Percentiles rank a stretch among this genome's conserved stretches.
Evolutionary conservation across 2,888 invertebrate species (phyloP).

Genomic region (Criorhina ranunculi): DNA sequence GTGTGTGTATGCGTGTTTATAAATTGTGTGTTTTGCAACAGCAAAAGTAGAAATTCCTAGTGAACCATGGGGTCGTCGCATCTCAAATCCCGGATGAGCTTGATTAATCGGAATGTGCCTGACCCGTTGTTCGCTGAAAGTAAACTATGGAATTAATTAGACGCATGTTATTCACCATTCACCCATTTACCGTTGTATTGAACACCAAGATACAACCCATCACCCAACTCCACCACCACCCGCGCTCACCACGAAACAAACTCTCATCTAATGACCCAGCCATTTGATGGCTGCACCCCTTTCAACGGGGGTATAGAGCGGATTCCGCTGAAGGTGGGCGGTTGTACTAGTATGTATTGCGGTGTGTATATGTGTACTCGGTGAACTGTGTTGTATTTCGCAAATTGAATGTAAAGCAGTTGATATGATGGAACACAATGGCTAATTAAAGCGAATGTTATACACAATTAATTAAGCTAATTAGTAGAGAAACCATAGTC

Average conservation of each 20-base stretch:
- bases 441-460: slow-evolving; percentile 80
- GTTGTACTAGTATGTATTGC: slow-evolving; percentile 3
- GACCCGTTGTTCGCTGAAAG: slow-evolving; percentile 74
- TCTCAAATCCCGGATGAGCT: slow-evolving; percentile 75
- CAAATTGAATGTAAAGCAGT: slow-evolving; percentile 79
- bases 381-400: slow-evolving; percentile 76
- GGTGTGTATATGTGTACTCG: slow-evolving; percentile 18
- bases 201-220: slow-evolving; percentile 60
- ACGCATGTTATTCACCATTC: slow-evolving; percentile 77
- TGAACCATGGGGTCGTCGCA: slow-evolving; percentile 66
- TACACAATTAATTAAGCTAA: slow-evolving; percentile 80
- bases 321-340: slow-evolving; percentile 20
- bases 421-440: slow-evolving; percentile 78
- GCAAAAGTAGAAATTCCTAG: slow-evolving; percentile 30
- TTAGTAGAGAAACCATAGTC: slow-evolving; percentile 78
- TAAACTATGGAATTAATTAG: slow-evolving; percentile 78
- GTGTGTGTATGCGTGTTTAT: not conserved
- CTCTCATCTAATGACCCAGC: slow-evolving; percentile 53
- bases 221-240: not conserved
- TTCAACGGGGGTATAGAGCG: slow-evolving; percentile 37
- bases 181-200: slow-evolving; percentile 61
- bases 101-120: slow-evolving; percentile 75
- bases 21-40: slow-evolving; percentile 15
- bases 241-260: slow-evolving; percentile 37
- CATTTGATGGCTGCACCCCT: slow-evolving; percentile 69